A percentile compares a stretch with the other conserved stretches of the same genome.
Conservation (phyloP, 2,797 vertebrate species). For the Megalops cyprinoides region DNA sequence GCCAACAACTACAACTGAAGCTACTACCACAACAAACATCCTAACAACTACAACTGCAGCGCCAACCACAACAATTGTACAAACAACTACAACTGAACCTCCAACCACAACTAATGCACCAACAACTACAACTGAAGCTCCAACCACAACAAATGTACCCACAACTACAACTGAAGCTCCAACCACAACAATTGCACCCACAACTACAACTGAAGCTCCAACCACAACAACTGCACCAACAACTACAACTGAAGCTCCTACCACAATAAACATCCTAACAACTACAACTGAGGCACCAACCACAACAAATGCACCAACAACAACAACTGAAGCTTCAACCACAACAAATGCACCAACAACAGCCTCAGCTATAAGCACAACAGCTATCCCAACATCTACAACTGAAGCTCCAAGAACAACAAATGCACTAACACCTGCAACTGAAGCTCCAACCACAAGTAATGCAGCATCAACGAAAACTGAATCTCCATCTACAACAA, state of each 20-base stretch:
- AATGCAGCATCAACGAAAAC: too few species aligned
- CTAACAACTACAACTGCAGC: neutral
- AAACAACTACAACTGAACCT: neutral
- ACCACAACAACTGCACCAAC: neutral
- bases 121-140: neutral
- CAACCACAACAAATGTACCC: neutral
- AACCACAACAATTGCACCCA: neutral
- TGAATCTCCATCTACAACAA: too few species aligned
- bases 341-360: neutral
- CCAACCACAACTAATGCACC: neutral
- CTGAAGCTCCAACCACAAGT: neutral
- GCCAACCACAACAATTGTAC: neutral
- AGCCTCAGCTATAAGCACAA: neutral
- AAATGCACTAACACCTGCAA: neutral
- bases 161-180: neutral
- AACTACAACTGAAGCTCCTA: neutral
- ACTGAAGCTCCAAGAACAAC: neutral
- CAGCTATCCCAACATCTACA: too few species aligned
- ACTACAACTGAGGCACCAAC: neutral
- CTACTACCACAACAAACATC: neutral
- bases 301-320: neutral
- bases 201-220: neutral
- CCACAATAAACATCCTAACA: neutral
- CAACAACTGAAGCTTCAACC: neutral
- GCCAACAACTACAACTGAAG: too few species aligned